Conservation (phyloP, 2,797 vertebrate species). For the Characodon lateralis region DNA sequence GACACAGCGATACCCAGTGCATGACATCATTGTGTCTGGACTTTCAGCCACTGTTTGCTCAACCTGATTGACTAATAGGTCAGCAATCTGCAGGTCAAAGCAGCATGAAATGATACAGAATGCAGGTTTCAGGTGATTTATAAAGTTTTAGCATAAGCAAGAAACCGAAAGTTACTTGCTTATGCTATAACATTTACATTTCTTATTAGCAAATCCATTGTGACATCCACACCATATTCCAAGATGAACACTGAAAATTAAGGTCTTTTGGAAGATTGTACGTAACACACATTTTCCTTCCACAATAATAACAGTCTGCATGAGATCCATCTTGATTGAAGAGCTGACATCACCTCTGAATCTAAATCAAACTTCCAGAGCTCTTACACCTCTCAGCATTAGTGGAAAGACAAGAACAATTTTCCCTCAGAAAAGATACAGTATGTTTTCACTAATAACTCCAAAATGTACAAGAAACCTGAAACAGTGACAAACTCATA, state of each 20-base stretch:
- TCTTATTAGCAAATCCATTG: not conserved
- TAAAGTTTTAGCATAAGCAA: not conserved
- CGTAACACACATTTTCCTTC: too few species aligned
- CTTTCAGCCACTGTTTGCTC: conserved; percentile 66
- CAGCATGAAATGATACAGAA: not conserved
- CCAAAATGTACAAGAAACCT: too few species aligned
- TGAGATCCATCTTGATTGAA: not conserved
- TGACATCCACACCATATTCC: not conserved
- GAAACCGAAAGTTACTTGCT: not conserved
- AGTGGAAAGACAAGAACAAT: not conserved
- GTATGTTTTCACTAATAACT: too few species aligned
- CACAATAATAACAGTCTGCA: too few species aligned
- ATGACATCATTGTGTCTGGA: conserved; percentile 71
- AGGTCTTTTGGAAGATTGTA: not conserved
- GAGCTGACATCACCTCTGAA: not conserved
- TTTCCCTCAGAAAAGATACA: not conserved
- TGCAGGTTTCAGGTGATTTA: not conserved
- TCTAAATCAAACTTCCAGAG: not conserved
- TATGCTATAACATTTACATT: not conserved
- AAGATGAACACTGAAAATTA: not conserved
- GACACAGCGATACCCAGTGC: conserved; percentile 35
- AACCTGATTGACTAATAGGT: conserved; percentile 43
- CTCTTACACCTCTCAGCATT: not conserved
- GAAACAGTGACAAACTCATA: too few species aligned
- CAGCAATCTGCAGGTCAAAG: conserved; percentile 36